phyloP scores from a whole-genome alignment of 2,797 vertebrate genomes.

The Gorsachius magnificus region DNA sequence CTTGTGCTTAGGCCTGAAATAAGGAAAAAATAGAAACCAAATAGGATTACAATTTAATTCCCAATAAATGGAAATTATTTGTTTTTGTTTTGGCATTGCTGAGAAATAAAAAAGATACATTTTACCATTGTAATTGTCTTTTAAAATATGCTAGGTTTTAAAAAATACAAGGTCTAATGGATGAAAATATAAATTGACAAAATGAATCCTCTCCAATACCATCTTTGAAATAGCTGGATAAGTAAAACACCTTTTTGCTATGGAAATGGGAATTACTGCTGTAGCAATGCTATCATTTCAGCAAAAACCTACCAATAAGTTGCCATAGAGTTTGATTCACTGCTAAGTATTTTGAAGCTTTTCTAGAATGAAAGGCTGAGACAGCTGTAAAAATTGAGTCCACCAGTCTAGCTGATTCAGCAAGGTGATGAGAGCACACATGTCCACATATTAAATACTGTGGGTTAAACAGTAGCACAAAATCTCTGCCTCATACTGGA shows the following conservation, averaged over 20 bases:
- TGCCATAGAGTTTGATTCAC: slow-evolving; percentile 51
- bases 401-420: slow-evolving; percentile 40
- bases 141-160: background rate
- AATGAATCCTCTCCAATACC: slow-evolving; percentile 24
- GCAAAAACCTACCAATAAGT: slow-evolving; percentile 54
- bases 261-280: slow-evolving; percentile 62
- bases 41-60: slow-evolving; percentile 23
- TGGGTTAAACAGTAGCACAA: slow-evolving; percentile 23
- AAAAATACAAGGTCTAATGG: background rate
- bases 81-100: slow-evolving; percentile 1
- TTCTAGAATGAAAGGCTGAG: slow-evolving; percentile 56
- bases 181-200: slow-evolving; percentile 33
- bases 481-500: background rate
- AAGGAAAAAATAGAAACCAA: background rate
- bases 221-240: slow-evolving; percentile 64
- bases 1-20: background rate
- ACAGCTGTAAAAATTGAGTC: slow-evolving; percentile 63
- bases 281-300: slow-evolving; percentile 30
- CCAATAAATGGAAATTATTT: slow-evolving; percentile 30
- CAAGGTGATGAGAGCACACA: slow-evolving; percentile 46
- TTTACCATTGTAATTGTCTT: slow-evolving; percentile 26
- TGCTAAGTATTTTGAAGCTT: slow-evolving; percentile 54
- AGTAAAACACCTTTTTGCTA: slow-evolving; percentile 57
- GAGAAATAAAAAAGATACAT: background rate
- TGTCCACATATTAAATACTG: slow-evolving; percentile 42